A percentile compares a stretch with the other conserved stretches of the same genome.
These are phyloP conservation scores for Hystrix cristata DNA, from an alignment of 2,113 vertebrate species.

Conservation along the genomic window DNA sequence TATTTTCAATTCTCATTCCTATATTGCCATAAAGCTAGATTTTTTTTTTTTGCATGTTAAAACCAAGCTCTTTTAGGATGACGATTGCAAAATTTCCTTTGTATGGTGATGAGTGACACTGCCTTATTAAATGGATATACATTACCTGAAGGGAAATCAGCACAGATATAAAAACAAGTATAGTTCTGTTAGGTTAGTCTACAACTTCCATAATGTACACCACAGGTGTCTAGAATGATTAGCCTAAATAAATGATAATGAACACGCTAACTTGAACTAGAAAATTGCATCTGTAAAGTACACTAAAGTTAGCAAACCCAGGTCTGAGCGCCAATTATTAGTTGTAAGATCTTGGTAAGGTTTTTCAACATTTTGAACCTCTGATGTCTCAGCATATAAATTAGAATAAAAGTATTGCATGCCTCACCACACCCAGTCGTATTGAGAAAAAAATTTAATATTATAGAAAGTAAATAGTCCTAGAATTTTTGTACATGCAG, in stretches of 20 bases:
- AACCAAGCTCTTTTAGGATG: neutral
- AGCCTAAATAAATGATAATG: neutral
- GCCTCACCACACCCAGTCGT: no score
- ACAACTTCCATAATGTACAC: neutral
- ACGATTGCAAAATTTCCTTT: neutral
- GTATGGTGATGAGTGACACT: neutral
- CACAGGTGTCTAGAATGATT: neutral
- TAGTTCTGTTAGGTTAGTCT: neutral
- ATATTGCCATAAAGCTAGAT: neutral
- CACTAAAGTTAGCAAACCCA: no score
- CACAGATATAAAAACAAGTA: neutral
- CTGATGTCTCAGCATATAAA: neutral
- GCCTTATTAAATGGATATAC: neutral
- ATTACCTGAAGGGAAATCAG: neutral
- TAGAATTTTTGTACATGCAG: neutral
- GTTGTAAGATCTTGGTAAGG: neutral
- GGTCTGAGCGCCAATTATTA: neutral
- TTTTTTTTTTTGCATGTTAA: neutral
- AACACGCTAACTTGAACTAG: neutral
- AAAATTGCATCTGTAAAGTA: neutral
- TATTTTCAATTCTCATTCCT: neutral
- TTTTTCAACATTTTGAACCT: neutral
- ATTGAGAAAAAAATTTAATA: neutral
- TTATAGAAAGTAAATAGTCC: neutral
- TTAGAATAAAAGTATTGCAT: neutral